phyloP scores from a whole-genome alignment of 2,797 vertebrate species.

The Silurus lanzhouensis region DNA sequence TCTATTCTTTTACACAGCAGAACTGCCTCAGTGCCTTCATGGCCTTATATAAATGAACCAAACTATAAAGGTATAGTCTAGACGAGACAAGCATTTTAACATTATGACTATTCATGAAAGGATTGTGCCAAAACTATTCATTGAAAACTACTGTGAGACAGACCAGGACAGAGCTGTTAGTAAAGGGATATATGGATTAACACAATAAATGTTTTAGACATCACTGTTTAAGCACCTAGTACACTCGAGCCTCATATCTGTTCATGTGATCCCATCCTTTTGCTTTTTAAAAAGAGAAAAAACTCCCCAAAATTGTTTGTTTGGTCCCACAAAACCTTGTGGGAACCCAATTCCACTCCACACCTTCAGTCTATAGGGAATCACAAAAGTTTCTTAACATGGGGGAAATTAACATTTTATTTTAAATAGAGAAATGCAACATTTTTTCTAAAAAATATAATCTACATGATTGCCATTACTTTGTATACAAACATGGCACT shows the following conservation, averaged over 20 bases:
- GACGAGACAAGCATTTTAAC: constrained; percentile 15
- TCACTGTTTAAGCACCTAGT: neutral
- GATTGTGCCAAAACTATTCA: too few species aligned
- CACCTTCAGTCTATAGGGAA: neutral
- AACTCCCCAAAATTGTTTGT: too few species aligned
- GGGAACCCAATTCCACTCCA: too few species aligned
- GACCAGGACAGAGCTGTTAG: neutral
- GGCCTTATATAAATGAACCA: constrained; percentile 69
- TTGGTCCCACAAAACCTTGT: too few species aligned
- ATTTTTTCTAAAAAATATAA: too few species aligned
- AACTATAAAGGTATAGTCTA: constrained; percentile 59
- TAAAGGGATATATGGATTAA: neutral
- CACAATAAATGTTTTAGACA: neutral
- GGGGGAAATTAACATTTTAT: too few species aligned
- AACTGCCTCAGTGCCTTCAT: constrained; percentile 71
- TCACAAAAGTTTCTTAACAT: too few species aligned
- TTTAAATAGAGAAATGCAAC: too few species aligned
- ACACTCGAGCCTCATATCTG: neutral
- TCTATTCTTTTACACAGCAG: constrained; percentile 68
- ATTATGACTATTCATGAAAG: neutral
- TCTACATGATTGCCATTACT: too few species aligned
- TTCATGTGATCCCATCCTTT: neutral
- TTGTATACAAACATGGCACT: too few species aligned
- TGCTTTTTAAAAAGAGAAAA: neutral
- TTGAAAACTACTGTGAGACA: neutral